Percentiles rank a stretch among this genome's conserved stretches.
These are phyloP conservation scores for Steinernema khuongi DNA, from an alignment of 1,140 invertebrate species.

Conservation along the genomic window DNA sequence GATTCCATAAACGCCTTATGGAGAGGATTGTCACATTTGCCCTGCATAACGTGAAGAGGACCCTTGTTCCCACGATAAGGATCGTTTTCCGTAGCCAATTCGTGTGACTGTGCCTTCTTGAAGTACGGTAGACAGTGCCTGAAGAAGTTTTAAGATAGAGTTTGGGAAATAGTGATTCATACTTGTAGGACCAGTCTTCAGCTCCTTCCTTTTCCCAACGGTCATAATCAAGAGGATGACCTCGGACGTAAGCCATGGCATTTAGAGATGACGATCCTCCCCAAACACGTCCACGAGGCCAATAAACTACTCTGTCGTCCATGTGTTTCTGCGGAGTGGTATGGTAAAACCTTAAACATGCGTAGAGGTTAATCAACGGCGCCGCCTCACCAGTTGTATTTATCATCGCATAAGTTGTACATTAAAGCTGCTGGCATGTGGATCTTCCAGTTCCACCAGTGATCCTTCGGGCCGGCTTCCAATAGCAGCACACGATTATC, in stretches of 20 bases:
- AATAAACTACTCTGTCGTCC: slow-evolving; percentile 62
- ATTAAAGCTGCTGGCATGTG: slow-evolving; percentile 64
- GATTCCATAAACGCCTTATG: slow-evolving; percentile 53
- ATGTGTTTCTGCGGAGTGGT: slow-evolving; percentile 61
- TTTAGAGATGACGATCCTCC: slow-evolving; percentile 87
- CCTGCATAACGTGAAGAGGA: slow-evolving; percentile 61
- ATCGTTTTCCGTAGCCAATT: slow-evolving; percentile 59
- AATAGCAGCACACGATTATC: slow-evolving; percentile 61
- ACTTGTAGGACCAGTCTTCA: slow-evolving; percentile 78
- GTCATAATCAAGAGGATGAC: slow-evolving; percentile 86
- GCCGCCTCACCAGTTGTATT: slow-evolving; percentile 60
- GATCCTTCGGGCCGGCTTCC: slow-evolving; percentile 62
- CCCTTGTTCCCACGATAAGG: slow-evolving; percentile 60
- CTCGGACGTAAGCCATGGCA: slow-evolving; percentile 91
- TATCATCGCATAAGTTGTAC: slow-evolving; percentile 63
- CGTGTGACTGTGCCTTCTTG: slow-evolving; percentile 54
- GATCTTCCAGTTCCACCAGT: slow-evolving; percentile 62
- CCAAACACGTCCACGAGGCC: slow-evolving; percentile 60
- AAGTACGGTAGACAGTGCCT: slow-evolving; percentile 63
- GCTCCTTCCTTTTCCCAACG: slow-evolving; percentile 81
- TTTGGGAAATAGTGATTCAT: slow-evolving; percentile 64
- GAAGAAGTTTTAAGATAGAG: no score
- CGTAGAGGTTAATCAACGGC: not conserved
- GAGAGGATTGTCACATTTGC: slow-evolving; percentile 60
- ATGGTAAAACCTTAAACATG: slow-evolving; percentile 59